Base-by-base conservation (phyloP, 2,113 vertebrate species). In the Atractosteus spatula region DNA sequence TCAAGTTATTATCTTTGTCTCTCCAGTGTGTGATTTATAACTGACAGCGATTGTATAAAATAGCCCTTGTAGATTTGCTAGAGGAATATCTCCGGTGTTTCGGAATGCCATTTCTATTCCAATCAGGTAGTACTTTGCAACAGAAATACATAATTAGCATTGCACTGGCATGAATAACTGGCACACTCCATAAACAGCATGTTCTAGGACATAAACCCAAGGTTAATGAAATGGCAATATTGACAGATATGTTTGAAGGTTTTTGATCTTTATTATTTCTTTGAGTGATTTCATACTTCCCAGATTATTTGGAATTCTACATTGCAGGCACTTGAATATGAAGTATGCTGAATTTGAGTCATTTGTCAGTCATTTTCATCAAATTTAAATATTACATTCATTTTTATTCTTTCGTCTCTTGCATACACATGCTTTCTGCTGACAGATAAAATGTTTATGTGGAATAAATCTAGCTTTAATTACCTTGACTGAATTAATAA, bases 401-500 rank as follows among this genome's bases (percentile, higher is more conserved):
- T 59, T 14, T 59, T 59, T 59, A n/a, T 59, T 59, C 17, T 55
- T 41, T 11, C 14, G 42, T 74, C 13, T 74, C 11, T 55, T 17
- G 42, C 62, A 29, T 55, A 45, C 29, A 29, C 13, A 55, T 13
- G 5, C 66, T 67, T 62, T 70, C 66, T 72, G 16, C 44, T 73
- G 68, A 75, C 47, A 43, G 54, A 71, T 66, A 54, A 69, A 75
- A 71, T 41, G 71, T 65, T 64, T 55, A 73, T 0, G 3, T 47
- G 66, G 45, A 57, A 43, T 62, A 68, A 74, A 74, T 78, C 69
- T 57, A 55, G 70, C 51, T 55, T 68, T 78, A 71, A 83, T 82
- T 78, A 79, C 43, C 71, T 68, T 75, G 65, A 66, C 2, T 78
- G 73, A 81, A 72, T 81, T 71, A 74, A 74, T 74, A 72, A 78